Conservation (phyloP, 1,140 invertebrate genomes). For the Musca domestica region DNA sequence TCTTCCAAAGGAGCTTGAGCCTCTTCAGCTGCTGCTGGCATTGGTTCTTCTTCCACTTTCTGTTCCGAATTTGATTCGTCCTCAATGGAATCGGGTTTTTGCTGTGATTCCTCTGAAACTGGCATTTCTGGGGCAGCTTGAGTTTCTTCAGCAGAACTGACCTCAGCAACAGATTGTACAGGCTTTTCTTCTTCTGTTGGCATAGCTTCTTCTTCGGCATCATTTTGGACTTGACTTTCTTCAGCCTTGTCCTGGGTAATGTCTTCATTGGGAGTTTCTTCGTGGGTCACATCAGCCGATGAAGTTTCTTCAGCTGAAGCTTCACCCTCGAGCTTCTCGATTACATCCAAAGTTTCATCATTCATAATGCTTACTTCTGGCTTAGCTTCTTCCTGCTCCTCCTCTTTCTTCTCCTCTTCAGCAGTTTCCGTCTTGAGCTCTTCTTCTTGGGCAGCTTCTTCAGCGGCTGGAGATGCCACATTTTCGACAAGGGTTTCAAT, state of each 20-base stretch:
- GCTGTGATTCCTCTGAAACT: background rate
- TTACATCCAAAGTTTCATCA: background rate
- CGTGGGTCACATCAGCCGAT: background rate
- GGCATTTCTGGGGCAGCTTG: background rate
- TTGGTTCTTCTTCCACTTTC: background rate
- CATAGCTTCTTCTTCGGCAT: background rate
- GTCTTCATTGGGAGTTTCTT: background rate
- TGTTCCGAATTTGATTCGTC: background rate
- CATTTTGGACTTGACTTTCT: background rate
- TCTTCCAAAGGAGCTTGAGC: background rate
- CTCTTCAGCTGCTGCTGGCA: background rate
- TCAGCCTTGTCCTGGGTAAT: background rate
- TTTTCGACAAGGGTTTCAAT: slow-evolving; percentile 15
- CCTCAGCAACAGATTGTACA: slow-evolving; percentile 2
- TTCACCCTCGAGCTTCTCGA: background rate
- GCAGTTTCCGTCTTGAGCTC: background rate
- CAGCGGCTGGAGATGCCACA: background rate
- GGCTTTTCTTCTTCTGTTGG: slow-evolving; percentile 4
- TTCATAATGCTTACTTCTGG: background rate
- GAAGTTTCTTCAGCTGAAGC: background rate
- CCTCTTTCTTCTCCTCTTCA: background rate
- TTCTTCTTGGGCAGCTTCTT: background rate
- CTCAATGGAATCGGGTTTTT: slow-evolving; percentile 19
- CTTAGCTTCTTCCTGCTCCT: background rate
- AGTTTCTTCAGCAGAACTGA: background rate